phyloP scores from a whole-genome alignment of 2,113 vertebrate genomes.

The Dolichallabes microphthalmus region DNA sequence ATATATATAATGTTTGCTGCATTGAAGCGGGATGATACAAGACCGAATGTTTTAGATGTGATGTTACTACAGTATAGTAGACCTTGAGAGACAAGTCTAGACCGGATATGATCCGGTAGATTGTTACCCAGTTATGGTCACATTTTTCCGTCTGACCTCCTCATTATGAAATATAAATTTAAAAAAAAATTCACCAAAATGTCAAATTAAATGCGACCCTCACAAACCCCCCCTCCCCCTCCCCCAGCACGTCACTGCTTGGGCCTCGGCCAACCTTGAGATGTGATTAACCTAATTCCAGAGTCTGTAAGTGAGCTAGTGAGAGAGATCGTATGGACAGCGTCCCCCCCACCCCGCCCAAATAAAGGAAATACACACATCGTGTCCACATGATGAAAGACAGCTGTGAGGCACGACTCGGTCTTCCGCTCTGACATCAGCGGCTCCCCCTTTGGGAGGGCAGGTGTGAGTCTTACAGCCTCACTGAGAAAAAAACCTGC shows the following conservation, averaged over 20 bases:
- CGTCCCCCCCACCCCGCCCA: not conserved
- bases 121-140: not conserved
- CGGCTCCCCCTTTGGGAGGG: constrained; percentile 27
- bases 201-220: not conserved
- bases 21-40: not conserved
- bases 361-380: too few relatives aligned
- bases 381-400: not conserved
- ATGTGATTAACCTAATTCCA: constrained; percentile 5
- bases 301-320: not conserved
- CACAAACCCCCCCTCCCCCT: not conserved
- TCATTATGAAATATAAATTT: not conserved
- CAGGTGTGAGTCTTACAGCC: constrained; percentile 34
- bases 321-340: not conserved
- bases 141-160: not conserved
- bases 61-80: not conserved
- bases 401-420: constrained; percentile 17
- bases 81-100: not conserved
- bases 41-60: not conserved
- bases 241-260: not conserved
- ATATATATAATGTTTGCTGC: not conserved
- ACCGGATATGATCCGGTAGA: not conserved
- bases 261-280: not conserved
- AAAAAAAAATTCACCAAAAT: not conserved
- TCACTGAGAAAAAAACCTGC: not conserved
- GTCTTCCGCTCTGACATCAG: constrained; percentile 25